Base-by-base conservation (phyloP, 2,888 invertebrate genomes). In the Drosophila eohydei region DNA sequence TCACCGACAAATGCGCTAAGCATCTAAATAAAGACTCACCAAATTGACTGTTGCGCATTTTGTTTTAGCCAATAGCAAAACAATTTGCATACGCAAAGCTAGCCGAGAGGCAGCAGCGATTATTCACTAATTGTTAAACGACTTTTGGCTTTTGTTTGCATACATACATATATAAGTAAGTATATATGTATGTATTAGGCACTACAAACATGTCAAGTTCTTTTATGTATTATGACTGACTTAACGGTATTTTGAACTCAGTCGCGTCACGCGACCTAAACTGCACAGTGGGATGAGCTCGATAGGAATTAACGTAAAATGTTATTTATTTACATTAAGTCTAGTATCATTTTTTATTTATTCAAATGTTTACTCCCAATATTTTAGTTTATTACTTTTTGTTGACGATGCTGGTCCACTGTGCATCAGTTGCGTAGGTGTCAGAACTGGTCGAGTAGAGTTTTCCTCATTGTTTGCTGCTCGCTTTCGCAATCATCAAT, bases 31-130 rank as follows among this genome's bases (percentile, higher is more conserved):
- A 82, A 80, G 78, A 67, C 65, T 40, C 48, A 60, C n/a, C 54
- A 54, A 59, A 61, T 57, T 67, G 56, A 66, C 62, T 68, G 76
- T 76, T 87, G 88, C 80, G 80, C 72, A 83, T 88, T 81, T 71
- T 54, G 73, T 61, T 78, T 85, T 55, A 63, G 66, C 71, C 66
- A 58, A 60, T 43, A 34, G 26, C 41, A 69, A 40, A 55, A 62
- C 71, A 62, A 83, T 82, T 89, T 88, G 78, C 74, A 82, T 80
- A 76, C 36, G 4, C 59, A 61, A 41, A 36, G 36, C 46, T 12
- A 36, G 36, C 46, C 14, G 34, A 32, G 32, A 68, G 66, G 46
- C 43, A 54, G 38, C 40, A 54, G 28, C 48, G 41, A 64, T 74
- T 67, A 62, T 63, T 38, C 50, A 80, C 60, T 71, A 60, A 76